Percentiles rank a stretch among this genome's conserved stretches.
phyloP scores from a whole-genome alignment of 1,140 invertebrate species.

The Magallana angulata region DNA sequence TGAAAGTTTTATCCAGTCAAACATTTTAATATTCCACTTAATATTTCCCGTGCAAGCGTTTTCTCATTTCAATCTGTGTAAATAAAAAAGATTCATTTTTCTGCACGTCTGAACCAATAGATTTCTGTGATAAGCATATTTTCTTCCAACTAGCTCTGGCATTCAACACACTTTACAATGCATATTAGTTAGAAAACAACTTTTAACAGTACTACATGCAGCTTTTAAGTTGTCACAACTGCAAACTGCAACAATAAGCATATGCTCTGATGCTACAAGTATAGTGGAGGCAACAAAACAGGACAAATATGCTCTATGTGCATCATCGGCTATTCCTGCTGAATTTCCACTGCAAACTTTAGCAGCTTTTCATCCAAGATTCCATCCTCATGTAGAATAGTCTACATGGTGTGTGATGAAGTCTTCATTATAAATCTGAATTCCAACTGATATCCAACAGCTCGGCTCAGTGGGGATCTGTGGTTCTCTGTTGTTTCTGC shows the following conservation, averaged over 20 bases:
- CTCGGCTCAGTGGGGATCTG: constrained; percentile 73
- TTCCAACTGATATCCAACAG: not conserved
- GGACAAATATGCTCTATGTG: not conserved
- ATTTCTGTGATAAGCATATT: too few species aligned
- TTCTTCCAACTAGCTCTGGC: too few species aligned
- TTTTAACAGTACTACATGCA: not conserved
- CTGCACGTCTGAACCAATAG: too few species aligned
- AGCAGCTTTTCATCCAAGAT: not conserved
- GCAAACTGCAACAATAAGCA: not conserved
- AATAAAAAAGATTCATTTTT: too few species aligned
- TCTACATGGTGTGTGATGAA: not conserved
- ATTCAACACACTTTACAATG: too few species aligned
- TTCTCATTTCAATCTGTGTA: too few species aligned
- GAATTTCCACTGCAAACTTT: not conserved
- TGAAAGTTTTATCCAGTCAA: too few species aligned
- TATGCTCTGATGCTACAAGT: not conserved
- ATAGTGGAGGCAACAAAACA: not conserved
- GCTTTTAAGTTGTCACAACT: not conserved
- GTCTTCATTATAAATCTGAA: not conserved
- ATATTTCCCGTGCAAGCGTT: too few species aligned
- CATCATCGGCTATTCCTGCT: not conserved
- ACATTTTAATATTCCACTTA: too few species aligned
- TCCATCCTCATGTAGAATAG: not conserved
- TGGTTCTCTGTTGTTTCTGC: constrained; percentile 82
- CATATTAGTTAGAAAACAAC: not conserved